phyloP scores from a whole-genome alignment of 2,797 vertebrate genomes.

The Ctenochaetus hawaiiensis region DNA sequence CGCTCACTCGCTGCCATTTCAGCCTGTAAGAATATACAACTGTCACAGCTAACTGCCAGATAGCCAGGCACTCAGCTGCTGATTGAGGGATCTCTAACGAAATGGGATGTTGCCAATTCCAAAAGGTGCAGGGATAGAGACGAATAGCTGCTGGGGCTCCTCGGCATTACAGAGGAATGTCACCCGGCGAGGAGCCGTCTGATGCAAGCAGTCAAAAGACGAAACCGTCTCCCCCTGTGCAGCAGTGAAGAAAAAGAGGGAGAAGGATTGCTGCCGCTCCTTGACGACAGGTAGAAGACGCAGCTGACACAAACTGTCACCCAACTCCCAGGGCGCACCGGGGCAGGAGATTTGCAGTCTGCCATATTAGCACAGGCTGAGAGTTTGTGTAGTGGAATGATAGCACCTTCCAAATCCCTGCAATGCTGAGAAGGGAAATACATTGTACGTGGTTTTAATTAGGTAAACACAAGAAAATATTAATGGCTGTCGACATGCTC shows the following conservation, averaged over 20 bases:
- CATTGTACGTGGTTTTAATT: constrained; percentile 27
- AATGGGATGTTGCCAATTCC: constrained; percentile 61
- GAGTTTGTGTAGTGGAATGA: constrained; percentile 30
- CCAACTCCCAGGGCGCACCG: constrained; percentile 41
- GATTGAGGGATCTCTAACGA: constrained; percentile 63
- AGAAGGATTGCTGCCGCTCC: constrained; percentile 21
- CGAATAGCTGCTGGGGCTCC: constrained; percentile 52
- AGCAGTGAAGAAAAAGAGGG: neutral
- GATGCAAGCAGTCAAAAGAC: constrained; percentile 13
- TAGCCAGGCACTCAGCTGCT: constrained; percentile 53
- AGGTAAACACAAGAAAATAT: constrained; percentile 35
- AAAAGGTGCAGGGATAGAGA: constrained; percentile 71
- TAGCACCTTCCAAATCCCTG: constrained; percentile 27
- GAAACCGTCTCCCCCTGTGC: neutral
- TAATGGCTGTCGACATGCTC: constrained; percentile 33
- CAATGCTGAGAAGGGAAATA: constrained; percentile 43
- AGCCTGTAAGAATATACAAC: constrained; percentile 71
- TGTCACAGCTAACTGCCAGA: constrained; percentile 40
- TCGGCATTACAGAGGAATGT: constrained; percentile 48
- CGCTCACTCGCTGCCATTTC: constrained; percentile 52
- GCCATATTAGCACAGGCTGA: constrained; percentile 28
- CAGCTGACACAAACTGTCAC: constrained; percentile 69
- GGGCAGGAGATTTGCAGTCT: constrained; percentile 42
- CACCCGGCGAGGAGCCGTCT: constrained; percentile 9
- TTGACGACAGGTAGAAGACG: constrained; percentile 57